phyloP scores from a whole-genome alignment of 2,113 vertebrate species.

The Ophthalmolycus amberensis region DNA sequence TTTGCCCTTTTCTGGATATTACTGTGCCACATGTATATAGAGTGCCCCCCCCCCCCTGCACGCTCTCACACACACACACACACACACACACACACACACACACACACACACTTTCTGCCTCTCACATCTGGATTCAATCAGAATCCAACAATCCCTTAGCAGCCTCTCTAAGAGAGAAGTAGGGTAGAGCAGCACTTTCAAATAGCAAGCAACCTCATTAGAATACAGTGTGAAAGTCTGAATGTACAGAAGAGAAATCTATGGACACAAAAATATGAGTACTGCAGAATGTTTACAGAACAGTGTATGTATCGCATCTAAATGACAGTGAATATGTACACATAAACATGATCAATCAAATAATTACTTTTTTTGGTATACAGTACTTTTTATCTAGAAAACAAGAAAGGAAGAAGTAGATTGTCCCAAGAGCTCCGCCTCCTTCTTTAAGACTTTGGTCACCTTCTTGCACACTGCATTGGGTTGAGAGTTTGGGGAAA shows the following conservation, averaged over 20 bases:
- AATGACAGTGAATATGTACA: slow-evolving; percentile 21
- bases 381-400: background rate
- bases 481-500: slow-evolving; percentile 15
- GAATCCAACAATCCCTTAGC: slow-evolving; percentile 65
- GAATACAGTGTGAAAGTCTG: slow-evolving; percentile 20
- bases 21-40: slow-evolving; percentile 25
- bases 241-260: slow-evolving; percentile 5
- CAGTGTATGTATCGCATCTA: background rate
- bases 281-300: background rate
- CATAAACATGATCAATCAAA: background rate
- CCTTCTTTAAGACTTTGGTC: slow-evolving; percentile 8
- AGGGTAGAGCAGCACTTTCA: slow-evolving; percentile 64
- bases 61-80: slow-evolving; percentile 24
- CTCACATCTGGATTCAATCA: slow-evolving; percentile 80
- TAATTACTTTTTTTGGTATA: background rate
- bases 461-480: slow-evolving; percentile 14
- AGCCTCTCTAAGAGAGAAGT: slow-evolving; percentile 63
- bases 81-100: slow-evolving; percentile 17
- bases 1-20: slow-evolving; percentile 19
- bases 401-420: slow-evolving; percentile 6
- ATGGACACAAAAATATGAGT: background rate
- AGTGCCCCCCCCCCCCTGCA: background rate
- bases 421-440: background rate
- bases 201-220: slow-evolving; percentile 48
- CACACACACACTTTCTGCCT: slow-evolving; percentile 42